A percentile compares a stretch with the other conserved stretches of the same genome.
Evolutionary conservation across 2,113 vertebrate genomes (phyloP).

Genomic region (Perca fluviatilis): DNA sequence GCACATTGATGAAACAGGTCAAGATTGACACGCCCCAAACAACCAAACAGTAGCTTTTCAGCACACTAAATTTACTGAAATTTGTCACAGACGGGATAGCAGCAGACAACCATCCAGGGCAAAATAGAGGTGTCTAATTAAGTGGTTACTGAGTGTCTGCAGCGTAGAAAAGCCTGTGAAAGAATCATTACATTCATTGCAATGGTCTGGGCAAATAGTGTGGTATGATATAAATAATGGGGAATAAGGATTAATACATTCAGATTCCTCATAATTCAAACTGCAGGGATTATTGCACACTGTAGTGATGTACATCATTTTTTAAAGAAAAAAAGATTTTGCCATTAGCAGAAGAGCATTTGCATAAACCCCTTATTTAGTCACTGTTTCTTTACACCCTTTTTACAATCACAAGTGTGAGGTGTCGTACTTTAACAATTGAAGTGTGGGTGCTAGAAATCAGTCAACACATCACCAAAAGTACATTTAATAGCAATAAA

Average conservation of each 20-base stretch:
- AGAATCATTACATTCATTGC: slow-evolving; percentile 46
- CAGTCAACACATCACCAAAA: not conserved
- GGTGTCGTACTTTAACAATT: not conserved
- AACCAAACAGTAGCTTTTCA: not conserved
- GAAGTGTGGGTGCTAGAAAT: slow-evolving; percentile 7
- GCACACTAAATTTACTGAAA: not conserved
- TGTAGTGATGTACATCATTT: not conserved
- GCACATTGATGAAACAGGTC: not conserved
- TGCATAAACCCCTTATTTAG: slow-evolving; percentile 20
- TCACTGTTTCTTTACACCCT: not conserved
- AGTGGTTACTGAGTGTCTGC: slow-evolving; percentile 14
- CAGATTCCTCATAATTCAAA: slow-evolving; percentile 18
- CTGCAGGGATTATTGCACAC: slow-evolving; percentile 4
- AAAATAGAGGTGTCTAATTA: slow-evolving; percentile 35
- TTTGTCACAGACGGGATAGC: slow-evolving; percentile 20
- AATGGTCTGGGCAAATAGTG: not conserved
- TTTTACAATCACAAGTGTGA: slow-evolving; percentile 16
- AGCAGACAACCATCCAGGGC: slow-evolving; percentile 14
- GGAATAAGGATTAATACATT: slow-evolving; percentile 45
- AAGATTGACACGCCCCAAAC: not conserved
- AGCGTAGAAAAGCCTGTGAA: not conserved
- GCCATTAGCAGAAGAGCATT: slow-evolving; percentile 8
- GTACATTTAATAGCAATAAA: not conserved
- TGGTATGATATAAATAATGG: slow-evolving; percentile 29
- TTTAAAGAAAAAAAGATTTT: slow-evolving; percentile 1